Evolutionary conservation across 2,888 invertebrate species (phyloP).

Genomic region (Callinectes sapidus): DNA sequence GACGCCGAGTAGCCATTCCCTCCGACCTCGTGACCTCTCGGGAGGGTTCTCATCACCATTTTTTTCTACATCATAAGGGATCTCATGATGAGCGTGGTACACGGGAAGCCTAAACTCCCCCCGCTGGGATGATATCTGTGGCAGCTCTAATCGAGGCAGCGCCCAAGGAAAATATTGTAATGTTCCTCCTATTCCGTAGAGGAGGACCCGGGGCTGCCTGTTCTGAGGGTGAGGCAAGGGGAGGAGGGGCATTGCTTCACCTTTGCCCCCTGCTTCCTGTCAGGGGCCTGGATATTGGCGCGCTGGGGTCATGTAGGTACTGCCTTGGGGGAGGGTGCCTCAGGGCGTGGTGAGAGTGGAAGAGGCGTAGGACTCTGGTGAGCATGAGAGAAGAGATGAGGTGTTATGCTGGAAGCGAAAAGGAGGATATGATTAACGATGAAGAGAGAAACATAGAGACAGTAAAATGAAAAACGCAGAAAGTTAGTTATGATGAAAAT

Average conservation of each 20-base stretch:
- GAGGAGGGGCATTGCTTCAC: slow-evolving; percentile 34
- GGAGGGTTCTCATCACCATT: slow-evolving; percentile 20
- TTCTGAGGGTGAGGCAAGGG: neutral
- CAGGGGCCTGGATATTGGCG: slow-evolving; percentile 38
- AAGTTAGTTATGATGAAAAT: too few relatives aligned
- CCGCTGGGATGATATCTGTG: neutral
- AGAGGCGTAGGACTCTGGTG: neutral
- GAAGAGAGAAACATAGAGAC: neutral
- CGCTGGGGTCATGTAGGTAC: slow-evolving; percentile 46
- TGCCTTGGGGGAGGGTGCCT: slow-evolving; percentile 30
- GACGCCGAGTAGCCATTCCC: slow-evolving; percentile 48
- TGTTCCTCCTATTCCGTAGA: neutral
- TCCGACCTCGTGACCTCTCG: slow-evolving; percentile 40
- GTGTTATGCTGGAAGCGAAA: neutral
- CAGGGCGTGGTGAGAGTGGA: slow-evolving; percentile 16
- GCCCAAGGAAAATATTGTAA: slow-evolving; percentile 12
- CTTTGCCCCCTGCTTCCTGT: slow-evolving; percentile 45
- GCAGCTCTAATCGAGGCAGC: neutral
- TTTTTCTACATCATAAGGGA: slow-evolving; percentile 17
- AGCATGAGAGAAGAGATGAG: neutral
- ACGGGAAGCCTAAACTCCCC: slow-evolving; percentile 18
- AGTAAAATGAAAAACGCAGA: too few relatives aligned
- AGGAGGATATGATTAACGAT: neutral
- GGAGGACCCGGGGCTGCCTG: neutral
- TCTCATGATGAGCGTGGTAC: slow-evolving; percentile 2